phyloP scores from a whole-genome alignment of 2,888 invertebrate genomes.

The Drosophila colorata region DNA sequence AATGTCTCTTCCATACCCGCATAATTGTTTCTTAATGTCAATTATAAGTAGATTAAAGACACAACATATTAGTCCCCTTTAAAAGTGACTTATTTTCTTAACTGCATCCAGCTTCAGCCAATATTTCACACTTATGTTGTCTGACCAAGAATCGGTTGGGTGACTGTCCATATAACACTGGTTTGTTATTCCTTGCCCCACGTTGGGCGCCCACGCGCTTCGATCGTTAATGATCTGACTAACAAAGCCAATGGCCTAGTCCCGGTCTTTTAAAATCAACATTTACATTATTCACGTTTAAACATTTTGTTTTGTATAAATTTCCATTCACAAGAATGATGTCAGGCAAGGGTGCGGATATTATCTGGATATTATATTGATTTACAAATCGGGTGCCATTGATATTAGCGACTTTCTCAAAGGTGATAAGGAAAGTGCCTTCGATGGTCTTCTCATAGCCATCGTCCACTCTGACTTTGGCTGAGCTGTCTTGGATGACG shows the following conservation, averaged over 20 bases:
- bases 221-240: not conserved
- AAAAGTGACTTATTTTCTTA: constrained; percentile 5
- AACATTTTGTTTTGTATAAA: constrained; percentile 4
- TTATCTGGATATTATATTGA: constrained; percentile 17
- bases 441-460: constrained; percentile 53
- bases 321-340: not conserved
- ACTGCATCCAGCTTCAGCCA: constrained; percentile 14
- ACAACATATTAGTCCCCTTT: not conserved
- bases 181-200: not conserved
- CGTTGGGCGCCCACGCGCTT: constrained; percentile 11
- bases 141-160: not conserved
- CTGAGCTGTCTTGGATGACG: constrained; percentile 27
- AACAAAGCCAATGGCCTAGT: constrained; percentile 12
- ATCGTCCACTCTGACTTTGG: constrained; percentile 43
- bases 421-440: constrained; percentile 60
- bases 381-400: constrained; percentile 38
- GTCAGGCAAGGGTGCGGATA: constrained; percentile 8
- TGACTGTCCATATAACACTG: not conserved
- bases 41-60: constrained; percentile 50
- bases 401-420: constrained; percentile 56
- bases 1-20: constrained; percentile 26
- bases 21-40: constrained; percentile 55
- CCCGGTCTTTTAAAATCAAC: not conserved
- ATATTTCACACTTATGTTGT: not conserved
- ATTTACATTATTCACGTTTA: not conserved